Conservation (phyloP, 2,888 invertebrate genomes). For the Volucella zonaria region DNA sequence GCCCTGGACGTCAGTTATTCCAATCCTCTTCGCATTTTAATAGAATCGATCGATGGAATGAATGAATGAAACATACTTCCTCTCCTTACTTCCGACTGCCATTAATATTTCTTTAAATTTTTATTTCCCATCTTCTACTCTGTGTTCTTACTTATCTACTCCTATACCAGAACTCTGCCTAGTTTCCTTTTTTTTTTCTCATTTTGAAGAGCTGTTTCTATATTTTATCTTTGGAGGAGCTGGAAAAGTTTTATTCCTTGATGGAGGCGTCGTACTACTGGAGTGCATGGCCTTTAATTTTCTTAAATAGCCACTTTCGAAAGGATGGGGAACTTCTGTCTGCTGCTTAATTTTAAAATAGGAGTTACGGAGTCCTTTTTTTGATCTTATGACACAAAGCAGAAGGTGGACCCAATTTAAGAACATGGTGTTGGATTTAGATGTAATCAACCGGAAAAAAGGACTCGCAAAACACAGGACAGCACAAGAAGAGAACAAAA, state of each 20-base stretch:
- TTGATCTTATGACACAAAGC: background rate
- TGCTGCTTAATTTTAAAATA: background rate
- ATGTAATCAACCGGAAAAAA: slow-evolving; percentile 42
- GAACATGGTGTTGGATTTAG: slow-evolving; percentile 31
- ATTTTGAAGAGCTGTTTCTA: slow-evolving; percentile 8
- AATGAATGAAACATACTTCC: slow-evolving; percentile 14
- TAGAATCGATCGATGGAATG: slow-evolving; percentile 43
- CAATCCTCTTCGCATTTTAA: slow-evolving; percentile 54
- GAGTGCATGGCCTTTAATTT: slow-evolving; percentile 9
- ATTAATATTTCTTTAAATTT: slow-evolving; percentile 27
- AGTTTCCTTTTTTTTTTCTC: slow-evolving; percentile 9
- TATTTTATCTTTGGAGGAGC: background rate
- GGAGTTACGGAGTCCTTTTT: slow-evolving; percentile 4
- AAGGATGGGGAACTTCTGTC: background rate
- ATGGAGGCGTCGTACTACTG: background rate
- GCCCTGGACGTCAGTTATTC: slow-evolving; percentile 23
- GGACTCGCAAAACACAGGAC: slow-evolving; percentile 11
- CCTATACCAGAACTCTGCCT: slow-evolving; percentile 1
- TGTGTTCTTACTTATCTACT: background rate
- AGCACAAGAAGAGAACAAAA: slow-evolving; percentile 4
- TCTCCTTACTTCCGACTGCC: slow-evolving; percentile 3
- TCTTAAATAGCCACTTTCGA: background rate
- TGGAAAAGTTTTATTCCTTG: slow-evolving; percentile 10
- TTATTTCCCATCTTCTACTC: slow-evolving; percentile 2
- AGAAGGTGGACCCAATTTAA: slow-evolving; percentile 16